These are phyloP conservation scores for Heliopora coerulea DNA, from an alignment of 92 coral and sea anemone genomes.

Conservation along the genomic window DNA sequence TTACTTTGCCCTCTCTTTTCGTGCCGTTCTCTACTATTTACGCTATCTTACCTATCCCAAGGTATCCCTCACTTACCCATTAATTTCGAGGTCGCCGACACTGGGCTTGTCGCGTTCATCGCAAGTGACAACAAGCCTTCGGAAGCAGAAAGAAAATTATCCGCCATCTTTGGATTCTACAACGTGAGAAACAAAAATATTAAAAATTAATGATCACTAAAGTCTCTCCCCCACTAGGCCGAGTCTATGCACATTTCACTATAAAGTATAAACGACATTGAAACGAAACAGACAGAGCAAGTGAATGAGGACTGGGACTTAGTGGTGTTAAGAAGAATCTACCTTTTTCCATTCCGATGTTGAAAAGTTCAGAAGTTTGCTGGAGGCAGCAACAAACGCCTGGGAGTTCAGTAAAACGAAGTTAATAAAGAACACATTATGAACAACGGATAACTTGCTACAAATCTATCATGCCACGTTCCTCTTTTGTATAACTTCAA, in stretches of 20 bases:
- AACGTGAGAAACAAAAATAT: background rate
- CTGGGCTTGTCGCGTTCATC: constrained; percentile 2
- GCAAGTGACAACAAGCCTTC: constrained; percentile 29
- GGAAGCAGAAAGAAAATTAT: constrained; percentile 39
- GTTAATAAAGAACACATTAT: background rate
- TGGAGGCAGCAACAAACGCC: constrained; percentile 27
- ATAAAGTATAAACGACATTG: no score
- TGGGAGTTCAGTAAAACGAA: background rate
- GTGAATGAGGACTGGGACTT: no score
- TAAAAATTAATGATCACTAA: no score
- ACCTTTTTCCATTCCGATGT: constrained; percentile 32
- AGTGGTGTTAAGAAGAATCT: background rate
- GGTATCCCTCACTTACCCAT: constrained; percentile 19
- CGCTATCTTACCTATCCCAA: background rate
- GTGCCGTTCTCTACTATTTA: background rate
- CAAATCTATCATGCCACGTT: background rate
- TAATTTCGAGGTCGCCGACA: background rate
- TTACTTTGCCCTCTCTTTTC: no score
- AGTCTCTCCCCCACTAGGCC: no score
- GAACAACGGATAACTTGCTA: no score
- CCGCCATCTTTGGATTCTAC: constrained; percentile 32
- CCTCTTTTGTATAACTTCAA: no score
- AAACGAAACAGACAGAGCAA: no score
- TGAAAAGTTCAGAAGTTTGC: constrained; percentile 28
- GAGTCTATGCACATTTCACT: no score